Base-by-base conservation (phyloP, 2,797 vertebrate species). In the Poecilia gillii region DNA sequence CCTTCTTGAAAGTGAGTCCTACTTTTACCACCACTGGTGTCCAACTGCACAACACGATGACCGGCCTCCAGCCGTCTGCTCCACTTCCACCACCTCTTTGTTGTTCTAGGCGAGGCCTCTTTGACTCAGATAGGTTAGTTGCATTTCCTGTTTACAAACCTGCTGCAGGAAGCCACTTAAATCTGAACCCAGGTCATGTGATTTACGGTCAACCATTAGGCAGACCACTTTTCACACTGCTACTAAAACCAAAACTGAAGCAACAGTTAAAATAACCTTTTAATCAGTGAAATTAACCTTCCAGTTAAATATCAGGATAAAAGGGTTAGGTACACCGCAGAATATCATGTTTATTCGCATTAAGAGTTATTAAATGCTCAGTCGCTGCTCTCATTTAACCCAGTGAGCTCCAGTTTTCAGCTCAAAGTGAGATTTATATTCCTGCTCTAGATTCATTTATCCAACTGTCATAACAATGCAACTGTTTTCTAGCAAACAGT, bases 1-100 rank as follows among this genome's bases (percentile, higher is more conserved):
- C 85, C 0, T 97, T 99, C 88, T 97, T 97, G 89, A 83, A 14
- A 0, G 94, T 94, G 84, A 93, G 92, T 85, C 47, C 39, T 64
- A 36, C 31, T 55, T 55, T 55, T 55, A 11, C 23, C 8, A 25
- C 51, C 23, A 9, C 8, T 25, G 23, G 0, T 18, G 46, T 47
- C 46, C 46, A 47, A 6, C 46, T 47, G 4, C 46, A 18, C 16
- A 5, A 16, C 46, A 18, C 18, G 46, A 47, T 1, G 46, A 16
- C 18, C 46, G 46, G 46, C 46, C 41, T 43, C 7, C 43, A n/a
- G 41, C 18, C 45, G 39, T 39, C 64, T 46, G 11, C 6, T 73
- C 68, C 66, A 18, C 73, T 57, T 85, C 64, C 68, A 36, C 3
- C 4, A 20, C 28, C 28, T 62, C 11, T 33, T n/a, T 76, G 75